A percentile compares a stretch with the other conserved stretches of the same genome.
Evolutionary conservation across 2,113 vertebrate genomes (phyloP).

Genomic region (Poicephalus meyeri): DNA sequence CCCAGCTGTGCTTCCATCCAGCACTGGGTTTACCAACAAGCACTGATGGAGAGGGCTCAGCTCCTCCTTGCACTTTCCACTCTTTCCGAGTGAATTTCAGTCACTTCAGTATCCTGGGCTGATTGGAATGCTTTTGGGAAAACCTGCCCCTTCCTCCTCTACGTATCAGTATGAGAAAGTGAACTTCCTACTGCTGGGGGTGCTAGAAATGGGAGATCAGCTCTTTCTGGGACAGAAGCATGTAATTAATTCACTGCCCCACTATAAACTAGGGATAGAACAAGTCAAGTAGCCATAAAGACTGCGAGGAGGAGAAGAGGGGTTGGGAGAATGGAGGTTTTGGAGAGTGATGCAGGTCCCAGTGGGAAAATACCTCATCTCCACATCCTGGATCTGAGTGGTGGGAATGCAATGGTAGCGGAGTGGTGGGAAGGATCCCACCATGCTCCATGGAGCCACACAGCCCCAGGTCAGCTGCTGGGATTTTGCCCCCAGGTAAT

Average conservation of each 20-base stretch:
- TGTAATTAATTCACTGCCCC: too few relatives aligned
- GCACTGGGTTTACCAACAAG: not conserved
- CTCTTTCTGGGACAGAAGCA: not conserved
- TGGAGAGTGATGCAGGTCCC: not conserved
- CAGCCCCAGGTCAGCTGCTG: not conserved
- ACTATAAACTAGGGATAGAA: too few relatives aligned
- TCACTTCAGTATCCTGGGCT: rapidly evolving
- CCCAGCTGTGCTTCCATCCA: not conserved
- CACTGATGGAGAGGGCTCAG: not conserved
- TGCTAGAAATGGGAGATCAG: not conserved
- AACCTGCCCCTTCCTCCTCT: not conserved
- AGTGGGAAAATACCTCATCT: rapidly evolving
- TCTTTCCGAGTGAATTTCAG: not conserved
- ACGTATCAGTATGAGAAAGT: not conserved
- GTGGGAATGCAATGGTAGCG: rapidly evolving
- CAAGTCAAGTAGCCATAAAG: not conserved
- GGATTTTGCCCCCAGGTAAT: not conserved
- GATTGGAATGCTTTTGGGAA: not conserved
- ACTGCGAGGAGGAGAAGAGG: not conserved
- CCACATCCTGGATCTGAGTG: rapidly evolving
- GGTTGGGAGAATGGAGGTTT: not conserved
- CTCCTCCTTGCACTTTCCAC: not conserved
- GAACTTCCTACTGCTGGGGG: not conserved
- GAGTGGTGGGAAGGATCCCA: not conserved
- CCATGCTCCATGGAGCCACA: rapidly evolving